Evolutionary conservation across 2,797 vertebrate species (phyloP), one percentile per base, ranked within the genome.

Genomic region (Denticeps clupeoides): DNA sequence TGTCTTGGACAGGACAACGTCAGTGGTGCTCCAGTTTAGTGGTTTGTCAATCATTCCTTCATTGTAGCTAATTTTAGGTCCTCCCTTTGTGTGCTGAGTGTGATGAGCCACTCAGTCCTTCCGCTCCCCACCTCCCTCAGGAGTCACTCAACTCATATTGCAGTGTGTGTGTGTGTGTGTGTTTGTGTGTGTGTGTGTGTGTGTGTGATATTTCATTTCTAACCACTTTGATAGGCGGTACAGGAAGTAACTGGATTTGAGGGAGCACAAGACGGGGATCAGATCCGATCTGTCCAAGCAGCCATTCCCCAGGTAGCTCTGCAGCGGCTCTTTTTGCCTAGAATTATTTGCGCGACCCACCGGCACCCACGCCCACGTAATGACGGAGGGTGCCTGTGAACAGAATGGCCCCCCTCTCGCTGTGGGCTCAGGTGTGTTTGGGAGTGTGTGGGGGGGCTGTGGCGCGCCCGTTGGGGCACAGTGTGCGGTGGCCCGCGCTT

Each of bases 321-420:
- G 3, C 24, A 15, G 33, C 46, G 21, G 7, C 33, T 15, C 21
- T 2, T 32, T 18, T 4, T 7, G 4, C 11, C 2, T 32, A 12
- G 10, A 4, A 5, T 7, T 37, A 18, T 19, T 37, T 18, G n/a
- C 47, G 10, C 7, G n/a, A 19, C 19, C n/a, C n/a, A n/a, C n/a
- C 81, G 74, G n/a, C 78, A 55, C 72, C 51, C 0, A 74, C 77
- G 28, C 80, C 72, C 78, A 55, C 71, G 51, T 0, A 75, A n/a
- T n/a, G n/a, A n/a, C n/a, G n/a, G n/a, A n/a, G n/a, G n/a, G n/a
- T n/a, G n/a, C n/a, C n/a, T n/a, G n/a, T n/a, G n/a, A n/a, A n/a
- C n/a, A n/a, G n/a, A n/a, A n/a, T n/a, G n/a, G n/a, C n/a, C n/a
- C n/a, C n/a, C n/a, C n/a, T n/a, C n/a, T n/a, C n/a, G n/a, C n/a